Evolutionary conservation across 2,113 vertebrate genomes (phyloP).

Genomic region (Mustela nigripes): DNA sequence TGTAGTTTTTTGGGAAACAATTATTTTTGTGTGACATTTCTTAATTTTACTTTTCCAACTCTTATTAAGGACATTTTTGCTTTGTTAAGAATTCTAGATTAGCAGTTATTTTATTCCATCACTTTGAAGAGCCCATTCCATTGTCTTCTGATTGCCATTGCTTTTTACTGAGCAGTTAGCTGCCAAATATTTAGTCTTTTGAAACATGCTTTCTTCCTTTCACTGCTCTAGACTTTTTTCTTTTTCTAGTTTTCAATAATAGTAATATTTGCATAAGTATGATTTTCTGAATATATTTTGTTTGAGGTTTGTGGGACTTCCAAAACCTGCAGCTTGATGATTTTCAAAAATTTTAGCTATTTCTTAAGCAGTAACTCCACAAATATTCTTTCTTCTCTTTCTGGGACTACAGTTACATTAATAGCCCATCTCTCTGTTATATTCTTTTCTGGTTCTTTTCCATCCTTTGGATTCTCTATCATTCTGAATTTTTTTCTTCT

Average conservation of each 20-base stretch:
- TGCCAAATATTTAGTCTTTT: background rate
- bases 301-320: background rate
- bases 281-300: slow-evolving; percentile 1
- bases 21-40: background rate
- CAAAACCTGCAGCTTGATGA: background rate
- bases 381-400: background rate
- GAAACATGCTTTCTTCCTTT: background rate
- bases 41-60: background rate
- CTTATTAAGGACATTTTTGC: background rate
- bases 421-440: background rate
- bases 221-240: background rate
- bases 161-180: background rate
- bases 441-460: background rate
- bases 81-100: background rate
- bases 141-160: background rate
- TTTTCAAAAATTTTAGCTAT: slow-evolving; percentile 18
- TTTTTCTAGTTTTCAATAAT: background rate
- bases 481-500: background rate
- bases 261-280: background rate
- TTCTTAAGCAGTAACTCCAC: slow-evolving; percentile 6
- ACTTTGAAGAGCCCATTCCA: background rate
- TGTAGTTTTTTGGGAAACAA: background rate
- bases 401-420: background rate
- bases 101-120: background rate
- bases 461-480: background rate